Evolutionary conservation across 2,888 invertebrate genomes (phyloP).

Genomic region (Cenopis cana): DNA sequence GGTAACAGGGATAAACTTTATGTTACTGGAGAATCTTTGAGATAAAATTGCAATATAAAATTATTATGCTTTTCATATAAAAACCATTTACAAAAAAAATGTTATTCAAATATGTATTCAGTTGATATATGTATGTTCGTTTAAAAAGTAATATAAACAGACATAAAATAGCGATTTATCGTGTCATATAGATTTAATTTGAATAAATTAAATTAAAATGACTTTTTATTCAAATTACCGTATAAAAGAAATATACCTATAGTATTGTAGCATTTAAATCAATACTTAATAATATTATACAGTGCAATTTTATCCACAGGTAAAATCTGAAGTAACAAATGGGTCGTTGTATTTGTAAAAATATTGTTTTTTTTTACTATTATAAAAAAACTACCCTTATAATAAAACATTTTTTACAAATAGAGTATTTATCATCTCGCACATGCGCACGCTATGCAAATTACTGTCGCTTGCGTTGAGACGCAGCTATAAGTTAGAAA

Average conservation of each 20-base stretch:
- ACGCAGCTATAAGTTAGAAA: constrained; percentile 17
- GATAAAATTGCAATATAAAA: constrained; percentile 13
- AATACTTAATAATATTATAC: neutral
- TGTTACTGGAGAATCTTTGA: neutral
- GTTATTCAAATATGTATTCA: too few species aligned
- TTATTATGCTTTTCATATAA: neutral
- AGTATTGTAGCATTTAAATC: neutral
- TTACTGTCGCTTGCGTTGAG: constrained; percentile 10
- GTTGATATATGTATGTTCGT: neutral
- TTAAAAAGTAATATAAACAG: neutral
- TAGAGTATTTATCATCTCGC: constrained; percentile 5
- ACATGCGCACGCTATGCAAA: constrained; percentile 23
- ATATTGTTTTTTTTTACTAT: constrained; percentile 1
- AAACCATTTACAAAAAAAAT: too few species aligned
- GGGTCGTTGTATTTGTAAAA: neutral
- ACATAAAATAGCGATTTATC: constrained; percentile 5
- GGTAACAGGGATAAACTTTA: neutral
- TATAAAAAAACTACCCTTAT: too few species aligned
- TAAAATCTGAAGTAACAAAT: neutral
- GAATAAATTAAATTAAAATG: constrained; percentile 13
- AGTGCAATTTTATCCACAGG: constrained; percentile 20
- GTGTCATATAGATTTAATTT: constrained; percentile 16
- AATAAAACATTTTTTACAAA: too few species aligned
- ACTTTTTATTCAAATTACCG: neutral
- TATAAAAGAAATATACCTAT: too few species aligned